Conservation (phyloP, 1,140 invertebrate species). For the Polyergus mexicanus region DNA sequence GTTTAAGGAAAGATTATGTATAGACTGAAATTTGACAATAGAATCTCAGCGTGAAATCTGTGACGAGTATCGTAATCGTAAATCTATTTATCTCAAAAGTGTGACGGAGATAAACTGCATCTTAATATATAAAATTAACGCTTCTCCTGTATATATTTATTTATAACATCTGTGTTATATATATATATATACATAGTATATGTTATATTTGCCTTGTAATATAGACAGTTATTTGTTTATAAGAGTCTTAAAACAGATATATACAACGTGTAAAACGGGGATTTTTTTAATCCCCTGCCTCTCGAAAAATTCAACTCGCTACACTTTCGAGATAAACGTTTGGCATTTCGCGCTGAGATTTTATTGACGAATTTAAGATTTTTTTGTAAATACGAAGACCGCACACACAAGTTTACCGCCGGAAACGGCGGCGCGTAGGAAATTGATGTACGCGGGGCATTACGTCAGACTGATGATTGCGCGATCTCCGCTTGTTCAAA, state of each 20-base stretch:
- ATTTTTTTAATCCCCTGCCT: neutral
- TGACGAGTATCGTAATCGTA: neutral
- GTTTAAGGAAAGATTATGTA: slow-evolving; percentile 64
- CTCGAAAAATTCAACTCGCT: neutral
- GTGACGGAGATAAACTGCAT: neutral
- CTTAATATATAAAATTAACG: slow-evolving; percentile 15
- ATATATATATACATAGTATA: neutral
- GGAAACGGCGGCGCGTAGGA: slow-evolving; percentile 28
- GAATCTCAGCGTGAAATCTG: slow-evolving; percentile 51
- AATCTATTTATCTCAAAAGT: slow-evolving; percentile 23
- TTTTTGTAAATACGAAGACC: slow-evolving; percentile 71
- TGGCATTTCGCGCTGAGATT: slow-evolving; percentile 37
- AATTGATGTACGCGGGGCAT: slow-evolving; percentile 71
- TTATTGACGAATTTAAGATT: slow-evolving; percentile 15
- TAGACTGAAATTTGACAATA: slow-evolving; percentile 59
- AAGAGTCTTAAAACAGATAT: neutral
- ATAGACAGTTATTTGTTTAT: neutral
- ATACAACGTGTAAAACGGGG: neutral
- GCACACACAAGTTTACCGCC: slow-evolving; percentile 2
- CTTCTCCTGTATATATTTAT: slow-evolving; percentile 17
- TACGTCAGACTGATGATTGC: slow-evolving; percentile 74
- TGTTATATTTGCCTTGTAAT: neutral
- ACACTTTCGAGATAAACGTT: neutral
- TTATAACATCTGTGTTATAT: slow-evolving; percentile 27
- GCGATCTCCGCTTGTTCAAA: slow-evolving; percentile 81